A percentile compares a stretch with the other conserved stretches of the same genome.
phyloP scores from a whole-genome alignment of 2,113 vertebrate genomes.

The Charadrius vociferus region DNA sequence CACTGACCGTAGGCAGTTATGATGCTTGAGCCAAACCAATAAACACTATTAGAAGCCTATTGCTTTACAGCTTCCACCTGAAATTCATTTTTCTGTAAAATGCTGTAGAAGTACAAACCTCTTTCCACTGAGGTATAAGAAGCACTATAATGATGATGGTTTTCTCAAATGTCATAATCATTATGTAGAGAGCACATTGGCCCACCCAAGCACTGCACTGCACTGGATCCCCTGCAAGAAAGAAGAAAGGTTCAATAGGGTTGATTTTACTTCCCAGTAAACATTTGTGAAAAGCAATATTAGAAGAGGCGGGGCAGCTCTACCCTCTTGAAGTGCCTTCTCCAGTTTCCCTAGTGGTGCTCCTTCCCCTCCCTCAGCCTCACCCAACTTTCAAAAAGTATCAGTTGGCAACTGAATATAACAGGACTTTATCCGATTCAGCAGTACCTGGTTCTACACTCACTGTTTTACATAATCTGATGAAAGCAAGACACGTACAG shows the following conservation, averaged over 20 bases:
- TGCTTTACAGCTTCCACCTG: neutral
- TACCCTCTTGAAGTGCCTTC: neutral
- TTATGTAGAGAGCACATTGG: slow-evolving; percentile 94
- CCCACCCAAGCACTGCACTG: slow-evolving; percentile 94
- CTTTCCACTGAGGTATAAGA: slow-evolving; percentile 95
- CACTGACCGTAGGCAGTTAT: neutral
- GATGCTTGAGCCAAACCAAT: neutral
- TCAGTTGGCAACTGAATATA: neutral
- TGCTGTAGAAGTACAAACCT: slow-evolving; percentile 78
- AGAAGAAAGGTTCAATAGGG: neutral
- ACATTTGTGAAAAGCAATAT: neutral
- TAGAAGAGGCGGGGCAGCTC: neutral
- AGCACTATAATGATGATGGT: slow-evolving; percentile 93
- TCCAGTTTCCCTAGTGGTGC: neutral
- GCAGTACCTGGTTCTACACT: neutral
- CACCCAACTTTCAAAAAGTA: neutral
- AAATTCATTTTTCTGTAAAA: neutral
- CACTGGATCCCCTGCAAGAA: slow-evolving; percentile 87
- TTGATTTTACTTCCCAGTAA: neutral
- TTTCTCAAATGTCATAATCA: slow-evolving; percentile 98
- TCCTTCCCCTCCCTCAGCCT: neutral
- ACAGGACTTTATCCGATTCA: neutral
- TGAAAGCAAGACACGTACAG: neutral
- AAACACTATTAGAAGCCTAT: neutral
- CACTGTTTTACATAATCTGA: neutral